These are phyloP conservation scores for Thalassoma bifasciatum DNA, from an alignment of 2,113 vertebrate genomes.

Conservation along the genomic window DNA sequence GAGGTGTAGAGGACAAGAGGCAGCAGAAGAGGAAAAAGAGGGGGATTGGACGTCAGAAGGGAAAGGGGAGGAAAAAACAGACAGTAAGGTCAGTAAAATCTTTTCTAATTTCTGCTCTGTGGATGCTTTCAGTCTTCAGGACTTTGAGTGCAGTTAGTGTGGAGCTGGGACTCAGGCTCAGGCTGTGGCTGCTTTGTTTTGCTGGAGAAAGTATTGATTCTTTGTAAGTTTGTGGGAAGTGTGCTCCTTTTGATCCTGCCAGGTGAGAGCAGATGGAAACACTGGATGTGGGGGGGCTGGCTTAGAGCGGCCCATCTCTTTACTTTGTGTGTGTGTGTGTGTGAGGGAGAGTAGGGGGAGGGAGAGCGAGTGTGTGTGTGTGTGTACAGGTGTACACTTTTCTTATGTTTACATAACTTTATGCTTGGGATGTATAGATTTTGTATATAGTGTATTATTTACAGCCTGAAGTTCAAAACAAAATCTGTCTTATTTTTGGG, in stretches of 20 bases:
- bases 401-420: conserved; percentile 56
- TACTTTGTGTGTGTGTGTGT: conserved; percentile 50
- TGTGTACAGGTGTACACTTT: conserved; percentile 17
- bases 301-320: conserved; percentile 67
- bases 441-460: conserved; percentile 18
- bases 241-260: conserved; percentile 81
- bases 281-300: conserved; percentile 64
- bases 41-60: conserved; percentile 81
- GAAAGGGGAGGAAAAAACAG: conserved; percentile 68
- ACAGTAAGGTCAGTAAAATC: conserved; percentile 85
- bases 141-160: conserved; percentile 71
- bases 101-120: conserved; percentile 69
- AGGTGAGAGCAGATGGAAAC: conserved; percentile 80
- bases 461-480: background rate
- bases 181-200: conserved; percentile 75
- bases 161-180: conserved; percentile 54
- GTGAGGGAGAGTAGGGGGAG: conserved; percentile 20
- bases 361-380: conserved; percentile 28
- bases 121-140: conserved; percentile 56
- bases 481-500: conserved; percentile 15
- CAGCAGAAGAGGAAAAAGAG: conserved; percentile 72
- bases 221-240: conserved; percentile 84
- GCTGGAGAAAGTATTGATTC: conserved; percentile 85
- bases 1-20: conserved; percentile 80
- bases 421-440: conserved; percentile 35